These are phyloP conservation scores for Meta bourneti DNA, from an alignment of 2,888 invertebrate genomes.

Conservation along the genomic window DNA sequence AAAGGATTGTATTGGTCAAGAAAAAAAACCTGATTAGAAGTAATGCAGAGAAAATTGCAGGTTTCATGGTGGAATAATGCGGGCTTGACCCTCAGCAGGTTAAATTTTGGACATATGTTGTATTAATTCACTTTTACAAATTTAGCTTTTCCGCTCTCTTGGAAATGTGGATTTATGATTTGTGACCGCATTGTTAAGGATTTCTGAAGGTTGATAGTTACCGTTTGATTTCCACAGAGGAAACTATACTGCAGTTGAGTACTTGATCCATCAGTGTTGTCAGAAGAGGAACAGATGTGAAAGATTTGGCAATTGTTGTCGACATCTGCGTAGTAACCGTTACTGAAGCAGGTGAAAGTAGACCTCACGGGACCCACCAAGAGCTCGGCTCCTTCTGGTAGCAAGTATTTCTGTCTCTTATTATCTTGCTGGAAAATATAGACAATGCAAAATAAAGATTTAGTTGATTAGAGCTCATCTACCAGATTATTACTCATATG, in stretches of 20 bases:
- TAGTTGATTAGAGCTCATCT: neutral
- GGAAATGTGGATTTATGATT: too few relatives aligned
- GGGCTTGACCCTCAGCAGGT: too few relatives aligned
- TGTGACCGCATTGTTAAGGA: neutral
- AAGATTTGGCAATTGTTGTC: slow-evolving; percentile 78
- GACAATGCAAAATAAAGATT: neutral
- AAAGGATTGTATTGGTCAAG: too few relatives aligned
- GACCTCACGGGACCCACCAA: slow-evolving; percentile 79
- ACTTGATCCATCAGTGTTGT: slow-evolving; percentile 60
- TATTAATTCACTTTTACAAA: too few relatives aligned
- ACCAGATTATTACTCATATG: neutral
- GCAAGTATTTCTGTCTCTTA: slow-evolving; percentile 38
- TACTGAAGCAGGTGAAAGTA: slow-evolving; percentile 79
- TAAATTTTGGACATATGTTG: too few relatives aligned
- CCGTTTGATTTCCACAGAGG: slow-evolving; percentile 77
- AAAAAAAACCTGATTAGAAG: too few relatives aligned
- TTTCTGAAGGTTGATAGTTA: neutral
- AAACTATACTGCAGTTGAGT: slow-evolving; percentile 76
- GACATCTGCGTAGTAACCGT: slow-evolving; percentile 78
- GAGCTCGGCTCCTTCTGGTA: slow-evolving; percentile 78
- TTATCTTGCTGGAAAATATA: slow-evolving; percentile 32
- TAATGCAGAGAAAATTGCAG: too few relatives aligned
- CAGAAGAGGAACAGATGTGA: slow-evolving; percentile 77
- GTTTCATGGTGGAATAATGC: too few relatives aligned
- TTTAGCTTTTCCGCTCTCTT: too few relatives aligned